phyloP scores from a whole-genome alignment of 2,113 vertebrate species.

The Ailurus styani region DNA sequence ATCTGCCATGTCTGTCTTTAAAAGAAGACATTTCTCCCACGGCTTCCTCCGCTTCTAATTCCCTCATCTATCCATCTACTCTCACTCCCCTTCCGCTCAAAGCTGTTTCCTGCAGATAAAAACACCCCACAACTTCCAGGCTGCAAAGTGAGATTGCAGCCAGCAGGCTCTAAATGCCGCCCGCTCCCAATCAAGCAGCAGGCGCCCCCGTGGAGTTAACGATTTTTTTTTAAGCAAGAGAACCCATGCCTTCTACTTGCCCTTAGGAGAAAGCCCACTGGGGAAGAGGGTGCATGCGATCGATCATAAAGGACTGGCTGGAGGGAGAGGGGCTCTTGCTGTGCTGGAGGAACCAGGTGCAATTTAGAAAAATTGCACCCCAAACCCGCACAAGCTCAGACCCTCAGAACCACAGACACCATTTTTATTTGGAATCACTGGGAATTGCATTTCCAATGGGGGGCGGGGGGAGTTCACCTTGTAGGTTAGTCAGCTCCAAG shows the following conservation, averaged over 20 bases:
- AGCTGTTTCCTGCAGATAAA: conserved; percentile 72
- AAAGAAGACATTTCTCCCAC: conserved; percentile 48
- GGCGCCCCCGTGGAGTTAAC: neutral
- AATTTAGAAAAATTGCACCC: neutral
- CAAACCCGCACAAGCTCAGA: neutral
- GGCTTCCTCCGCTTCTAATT: conserved; percentile 44
- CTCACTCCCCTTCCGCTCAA: conserved; percentile 38
- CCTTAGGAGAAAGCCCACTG: neutral
- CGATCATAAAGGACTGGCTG: neutral
- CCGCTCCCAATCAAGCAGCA: neutral
- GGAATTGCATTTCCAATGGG: neutral
- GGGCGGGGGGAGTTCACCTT: neutral
- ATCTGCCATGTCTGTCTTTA: neutral
- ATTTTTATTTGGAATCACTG: neutral
- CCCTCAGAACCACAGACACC: neutral
- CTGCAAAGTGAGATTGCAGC: neutral
- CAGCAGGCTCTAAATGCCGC: neutral
- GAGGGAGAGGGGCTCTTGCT: neutral
- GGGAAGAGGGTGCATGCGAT: neutral
- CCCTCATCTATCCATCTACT: conserved; percentile 28
- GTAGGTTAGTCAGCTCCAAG: neutral
- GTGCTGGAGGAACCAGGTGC: neutral
- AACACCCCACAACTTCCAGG: conserved; percentile 42
- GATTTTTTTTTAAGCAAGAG: conserved; percentile 30
- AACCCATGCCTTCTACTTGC: conserved; percentile 10